These are phyloP conservation scores for Hirtodrosophila confusa DNA, from an alignment of 2,888 invertebrate species.

Conservation along the genomic window DNA sequence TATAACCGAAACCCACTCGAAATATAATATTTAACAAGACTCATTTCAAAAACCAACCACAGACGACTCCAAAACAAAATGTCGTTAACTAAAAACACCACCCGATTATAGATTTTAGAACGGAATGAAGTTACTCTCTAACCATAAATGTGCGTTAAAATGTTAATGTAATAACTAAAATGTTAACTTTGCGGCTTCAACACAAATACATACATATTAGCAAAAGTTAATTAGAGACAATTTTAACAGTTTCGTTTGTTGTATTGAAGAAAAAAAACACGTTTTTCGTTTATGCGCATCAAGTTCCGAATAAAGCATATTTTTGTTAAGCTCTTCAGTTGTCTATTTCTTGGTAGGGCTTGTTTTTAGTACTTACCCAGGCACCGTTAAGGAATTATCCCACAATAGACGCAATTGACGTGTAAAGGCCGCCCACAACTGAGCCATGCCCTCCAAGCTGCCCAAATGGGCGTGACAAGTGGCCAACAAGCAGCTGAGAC, in stretches of 20 bases:
- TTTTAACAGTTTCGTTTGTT: conserved; percentile 19
- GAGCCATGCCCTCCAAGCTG: conserved; percentile 90
- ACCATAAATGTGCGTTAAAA: conserved; percentile 68
- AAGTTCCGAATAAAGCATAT: conserved; percentile 74
- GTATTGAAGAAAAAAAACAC: conserved; percentile 12
- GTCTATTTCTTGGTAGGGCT: background rate
- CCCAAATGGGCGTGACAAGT: conserved; percentile 91
- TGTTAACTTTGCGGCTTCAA: conserved; percentile 75
- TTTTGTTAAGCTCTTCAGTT: conserved; percentile 61
- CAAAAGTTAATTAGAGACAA: conserved; percentile 46
- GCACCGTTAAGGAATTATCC: conserved; percentile 91
- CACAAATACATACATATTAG: conserved; percentile 39
- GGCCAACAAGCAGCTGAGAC: conserved; percentile 90
- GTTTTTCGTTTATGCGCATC: conserved; percentile 47
- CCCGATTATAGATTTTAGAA: conserved; percentile 49
- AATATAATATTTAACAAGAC: conserved; percentile 6
- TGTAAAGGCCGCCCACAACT: conserved; percentile 97
- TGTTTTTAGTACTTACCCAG: conserved; percentile 89
- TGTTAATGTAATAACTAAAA: conserved; percentile 52
- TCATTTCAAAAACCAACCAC: conserved; percentile 22
- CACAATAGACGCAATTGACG: conserved; percentile 95
- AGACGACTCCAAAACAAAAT: conserved; percentile 28
- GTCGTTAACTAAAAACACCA: conserved; percentile 43
- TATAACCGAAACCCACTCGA: background rate
- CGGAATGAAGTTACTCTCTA: conserved; percentile 56